Evolutionary conservation across 2,888 invertebrate species (phyloP).

Genomic region (Scrobipalpa atriplicella): DNA sequence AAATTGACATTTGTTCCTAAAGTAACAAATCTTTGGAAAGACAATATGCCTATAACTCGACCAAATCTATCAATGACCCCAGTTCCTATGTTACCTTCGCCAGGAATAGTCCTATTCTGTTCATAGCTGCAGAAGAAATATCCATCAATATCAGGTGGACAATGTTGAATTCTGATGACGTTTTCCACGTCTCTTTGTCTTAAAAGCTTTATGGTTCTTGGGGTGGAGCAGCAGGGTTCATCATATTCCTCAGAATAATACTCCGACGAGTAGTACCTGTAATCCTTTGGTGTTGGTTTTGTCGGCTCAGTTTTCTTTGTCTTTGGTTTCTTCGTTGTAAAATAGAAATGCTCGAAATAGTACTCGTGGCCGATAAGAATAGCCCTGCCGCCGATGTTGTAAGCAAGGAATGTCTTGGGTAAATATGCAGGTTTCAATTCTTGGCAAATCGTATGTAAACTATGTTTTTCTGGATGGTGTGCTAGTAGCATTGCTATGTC

Average conservation of each 20-base stretch:
- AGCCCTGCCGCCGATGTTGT: background rate
- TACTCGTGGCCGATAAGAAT: background rate
- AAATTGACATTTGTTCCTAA: background rate
- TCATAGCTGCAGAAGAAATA: slow-evolving; percentile 3
- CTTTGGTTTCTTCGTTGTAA: background rate
- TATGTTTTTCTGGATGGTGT: background rate
- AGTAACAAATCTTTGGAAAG: background rate
- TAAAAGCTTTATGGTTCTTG: background rate
- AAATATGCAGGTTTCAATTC: background rate
- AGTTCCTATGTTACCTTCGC: background rate
- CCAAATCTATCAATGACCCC: background rate
- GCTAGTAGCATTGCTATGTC: background rate
- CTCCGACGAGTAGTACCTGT: slow-evolving; percentile 8
- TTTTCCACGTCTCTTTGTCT: background rate
- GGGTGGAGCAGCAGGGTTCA: background rate
- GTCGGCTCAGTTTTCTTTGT: background rate
- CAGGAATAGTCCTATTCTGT: background rate
- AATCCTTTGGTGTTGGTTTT: background rate
- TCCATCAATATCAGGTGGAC: background rate
- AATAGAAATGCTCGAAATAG: slow-evolving; percentile 8
- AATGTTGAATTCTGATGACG: background rate
- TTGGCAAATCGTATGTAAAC: background rate
- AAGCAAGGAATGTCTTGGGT: background rate
- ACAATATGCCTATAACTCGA: background rate
- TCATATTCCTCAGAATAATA: background rate